A percentile compares a stretch with the other conserved stretches of the same genome.
Conservation (phyloP, 2,113 vertebrate species). For the Bambusicola thoracicus region DNA sequence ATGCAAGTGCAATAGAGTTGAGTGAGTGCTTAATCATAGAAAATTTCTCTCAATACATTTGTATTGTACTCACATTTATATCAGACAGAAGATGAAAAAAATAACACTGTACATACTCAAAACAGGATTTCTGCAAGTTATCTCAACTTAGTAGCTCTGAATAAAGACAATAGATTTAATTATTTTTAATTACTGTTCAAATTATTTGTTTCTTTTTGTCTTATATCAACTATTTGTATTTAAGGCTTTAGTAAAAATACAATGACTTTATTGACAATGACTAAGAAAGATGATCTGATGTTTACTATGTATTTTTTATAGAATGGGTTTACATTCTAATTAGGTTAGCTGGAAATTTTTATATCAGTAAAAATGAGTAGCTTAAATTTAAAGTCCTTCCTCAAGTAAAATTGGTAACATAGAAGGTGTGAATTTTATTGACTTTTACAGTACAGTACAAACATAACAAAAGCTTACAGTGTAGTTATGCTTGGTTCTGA, state of each 20-base stretch:
- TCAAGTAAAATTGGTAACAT: neutral
- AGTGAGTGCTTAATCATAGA: neutral
- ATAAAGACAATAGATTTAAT: neutral
- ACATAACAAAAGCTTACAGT: accelerated
- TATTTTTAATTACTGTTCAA: neutral
- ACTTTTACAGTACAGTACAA: neutral
- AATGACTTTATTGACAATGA: neutral
- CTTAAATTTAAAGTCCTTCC: neutral
- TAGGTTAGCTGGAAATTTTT: neutral
- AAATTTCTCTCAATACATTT: neutral
- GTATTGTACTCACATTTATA: neutral
- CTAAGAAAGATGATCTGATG: accelerated
- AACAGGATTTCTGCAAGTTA: neutral
- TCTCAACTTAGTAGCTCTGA: neutral
- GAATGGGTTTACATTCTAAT: neutral
- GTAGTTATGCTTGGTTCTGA: neutral
- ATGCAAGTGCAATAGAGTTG: neutral
- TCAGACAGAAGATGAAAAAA: neutral
- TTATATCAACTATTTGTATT: neutral
- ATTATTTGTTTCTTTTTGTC: neutral
- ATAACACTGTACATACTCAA: too few relatives aligned
- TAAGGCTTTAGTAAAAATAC: neutral
- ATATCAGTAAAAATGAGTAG: neutral
- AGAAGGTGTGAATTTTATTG: neutral
- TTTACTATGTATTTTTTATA: neutral